Evolutionary conservation across 30 jellyfish, hydroid and myxozoan genomes (phyloP), one percentile per base, ranked within the genome.

Genomic region (Nemopilema nomurai): DNA sequence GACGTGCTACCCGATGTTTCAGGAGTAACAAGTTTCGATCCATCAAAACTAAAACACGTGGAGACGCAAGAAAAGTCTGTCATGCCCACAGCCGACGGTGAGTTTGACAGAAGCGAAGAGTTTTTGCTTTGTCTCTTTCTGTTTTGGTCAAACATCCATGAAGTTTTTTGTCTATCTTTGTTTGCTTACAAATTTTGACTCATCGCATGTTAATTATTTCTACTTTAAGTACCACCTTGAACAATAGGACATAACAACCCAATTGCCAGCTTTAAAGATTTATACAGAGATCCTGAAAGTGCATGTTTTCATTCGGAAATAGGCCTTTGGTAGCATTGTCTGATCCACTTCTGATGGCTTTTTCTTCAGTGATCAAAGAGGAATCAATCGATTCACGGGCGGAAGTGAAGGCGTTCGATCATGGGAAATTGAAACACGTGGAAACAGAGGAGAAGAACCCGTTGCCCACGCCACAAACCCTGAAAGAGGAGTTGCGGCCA

Each of bases 361-460:
- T 0, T 26, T 9, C 52, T 83, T 0, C 62, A 85, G 94, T 85
- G 28, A 88, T 88, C 76, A 79, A 88, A 76, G 96, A 90, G 49
- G 97, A 90, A 62, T 51, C 97, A 16, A 49, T 81, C 8, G 97
- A 90, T 8, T 71, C 93, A 23, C 67, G 97, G 30, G 97, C 97
- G 0, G 97, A 90, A 33, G 97, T 90, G 84, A 90, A 90, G 53
- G 52, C 90, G 67, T 90, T 90, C 73, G 97, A 90, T 65, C 90
- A 67, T 50, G 30, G 69, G 22, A 90, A 82, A 33, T 51, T 90
- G 41, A 90, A 90, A 76, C 97, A 90, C 88, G 97, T 90, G 28
- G 94, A 90, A 52, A 90, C 97, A 32, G 77, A 82, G 24, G 97
- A 90, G 87, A 90, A 90, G 80, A 90, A 90, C 75, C 91, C 90